Base-by-base conservation (phyloP, 2,113 vertebrate species). In the Strigops habroptila region DNA sequence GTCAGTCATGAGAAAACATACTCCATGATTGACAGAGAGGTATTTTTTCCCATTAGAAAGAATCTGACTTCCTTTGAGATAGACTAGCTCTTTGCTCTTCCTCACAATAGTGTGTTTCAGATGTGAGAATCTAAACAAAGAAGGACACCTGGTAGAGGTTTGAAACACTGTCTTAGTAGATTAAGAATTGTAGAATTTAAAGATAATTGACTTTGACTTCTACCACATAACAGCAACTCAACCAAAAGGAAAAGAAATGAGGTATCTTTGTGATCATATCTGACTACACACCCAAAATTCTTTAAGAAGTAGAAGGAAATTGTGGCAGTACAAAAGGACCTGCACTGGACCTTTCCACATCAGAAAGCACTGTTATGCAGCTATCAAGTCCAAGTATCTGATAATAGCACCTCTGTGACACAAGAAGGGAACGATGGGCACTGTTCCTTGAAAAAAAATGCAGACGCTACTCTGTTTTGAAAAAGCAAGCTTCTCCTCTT, bases 151-250 rank as follows among this genome's bases (percentile, higher is more conserved):
- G 23, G 55, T 81, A 85, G 82, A 92, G 9, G 28, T 91, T 91
- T 12, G 22, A 82, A 94, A 82, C 55, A 74, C 33, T 74, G 46
- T 63, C 33, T 31, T 37, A 18, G 25, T 63, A 65, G 57, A 74
- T 7, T 86, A 19, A 91, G 21, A 82, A 92, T 17, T 95, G 78
- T 67, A 30, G 44, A 94, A 87, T 25, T 77, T 62, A 93, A 94
- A 96, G 63, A 94, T 69, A 95, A 94, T 41, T 90, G 86, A 81
- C n/a, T 88, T 65, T 95, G 82, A 96, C 69, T 95, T 92, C 74
- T 82, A 88, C 22, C 41, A 75, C 23, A 14, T 52, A 95, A 91
- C 4, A 89, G 60, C 43, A 86, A 88, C 76, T 73, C 28, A 44
- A 62, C 0, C 6, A 44, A 89, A 77, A 74, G 7, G 16, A 55